Evolutionary conservation across 2,797 vertebrate genomes (phyloP).

Genomic region (Cuniculus paca): DNA sequence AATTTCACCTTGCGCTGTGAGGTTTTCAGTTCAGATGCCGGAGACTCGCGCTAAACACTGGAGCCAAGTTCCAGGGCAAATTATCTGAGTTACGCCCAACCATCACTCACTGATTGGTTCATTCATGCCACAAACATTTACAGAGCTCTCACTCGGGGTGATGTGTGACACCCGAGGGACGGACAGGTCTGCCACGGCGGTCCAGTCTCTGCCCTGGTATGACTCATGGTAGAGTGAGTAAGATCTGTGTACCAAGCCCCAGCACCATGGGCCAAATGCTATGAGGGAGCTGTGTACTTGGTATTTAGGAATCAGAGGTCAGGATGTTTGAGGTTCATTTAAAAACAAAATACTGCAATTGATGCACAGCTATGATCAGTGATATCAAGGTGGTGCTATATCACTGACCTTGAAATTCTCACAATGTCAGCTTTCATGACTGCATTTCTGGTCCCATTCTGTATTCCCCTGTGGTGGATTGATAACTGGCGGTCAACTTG

Average conservation of each 20-base stretch:
- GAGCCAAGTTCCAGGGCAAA: not conserved
- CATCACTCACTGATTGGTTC: not conserved
- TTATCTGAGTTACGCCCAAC: not conserved
- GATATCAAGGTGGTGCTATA: not conserved
- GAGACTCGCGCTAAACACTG: not conserved
- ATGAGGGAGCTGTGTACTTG: not conserved
- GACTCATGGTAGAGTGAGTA: not conserved
- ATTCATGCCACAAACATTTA: not conserved
- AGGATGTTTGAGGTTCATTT: not conserved
- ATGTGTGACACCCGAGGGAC: not conserved
- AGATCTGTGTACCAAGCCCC: not conserved
- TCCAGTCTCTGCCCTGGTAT: not conserved
- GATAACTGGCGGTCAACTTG: no score
- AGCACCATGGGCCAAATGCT: not conserved
- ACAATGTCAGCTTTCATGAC: rapidly evolving
- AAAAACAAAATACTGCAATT: not conserved
- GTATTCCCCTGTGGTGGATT: not conserved
- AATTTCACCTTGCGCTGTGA: conserved; percentile 7
- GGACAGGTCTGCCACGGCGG: rapidly evolving
- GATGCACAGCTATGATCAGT: not conserved
- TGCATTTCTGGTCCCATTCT: not conserved
- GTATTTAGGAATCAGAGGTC: not conserved
- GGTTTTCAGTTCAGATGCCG: not conserved
- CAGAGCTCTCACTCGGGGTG: not conserved
- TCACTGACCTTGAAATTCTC: not conserved